These are phyloP conservation scores for Augochlora pura DNA, from an alignment of 1,140 invertebrate genomes.

Conservation along the genomic window DNA sequence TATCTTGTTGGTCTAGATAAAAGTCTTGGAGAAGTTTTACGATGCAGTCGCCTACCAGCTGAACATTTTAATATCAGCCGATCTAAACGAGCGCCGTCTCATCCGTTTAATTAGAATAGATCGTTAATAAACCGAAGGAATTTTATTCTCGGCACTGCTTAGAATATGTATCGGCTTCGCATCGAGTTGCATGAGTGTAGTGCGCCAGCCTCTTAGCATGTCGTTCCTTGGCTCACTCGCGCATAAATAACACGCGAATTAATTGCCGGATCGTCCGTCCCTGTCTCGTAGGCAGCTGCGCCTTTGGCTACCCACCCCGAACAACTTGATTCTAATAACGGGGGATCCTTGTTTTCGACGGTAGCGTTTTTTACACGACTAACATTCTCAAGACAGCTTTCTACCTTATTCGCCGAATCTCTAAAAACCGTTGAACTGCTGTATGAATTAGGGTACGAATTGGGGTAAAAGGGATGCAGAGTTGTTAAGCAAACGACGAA, in stretches of 20 bases:
- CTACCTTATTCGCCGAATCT: too few relatives aligned
- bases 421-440: too few relatives aligned
- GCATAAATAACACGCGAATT: slow-evolving; percentile 64
- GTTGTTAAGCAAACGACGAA: slow-evolving; percentile 1
- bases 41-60: neutral
- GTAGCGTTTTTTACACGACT: too few relatives aligned
- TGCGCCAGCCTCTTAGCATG: slow-evolving; percentile 50
- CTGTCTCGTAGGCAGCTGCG: slow-evolving; percentile 43
- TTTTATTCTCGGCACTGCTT: slow-evolving; percentile 6
- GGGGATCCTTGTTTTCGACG: too few relatives aligned
- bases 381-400: too few relatives aligned
- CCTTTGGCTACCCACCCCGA: slow-evolving; percentile 24
- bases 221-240: slow-evolving; percentile 52
- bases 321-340: slow-evolving; percentile 33
- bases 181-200: slow-evolving; percentile 44
- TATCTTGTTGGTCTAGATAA: neutral
- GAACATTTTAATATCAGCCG: neutral
- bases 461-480: too few relatives aligned
- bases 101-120: slow-evolving; percentile 33
- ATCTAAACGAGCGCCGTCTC: slow-evolving; percentile 9
- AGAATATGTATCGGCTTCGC: slow-evolving; percentile 36
- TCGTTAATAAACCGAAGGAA: slow-evolving; percentile 28
- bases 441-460: too few relatives aligned
- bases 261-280: slow-evolving; percentile 62
- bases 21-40: slow-evolving; percentile 6